Base-by-base conservation (phyloP, 2,797 vertebrate species). In the Loriculus beryllinus region DNA sequence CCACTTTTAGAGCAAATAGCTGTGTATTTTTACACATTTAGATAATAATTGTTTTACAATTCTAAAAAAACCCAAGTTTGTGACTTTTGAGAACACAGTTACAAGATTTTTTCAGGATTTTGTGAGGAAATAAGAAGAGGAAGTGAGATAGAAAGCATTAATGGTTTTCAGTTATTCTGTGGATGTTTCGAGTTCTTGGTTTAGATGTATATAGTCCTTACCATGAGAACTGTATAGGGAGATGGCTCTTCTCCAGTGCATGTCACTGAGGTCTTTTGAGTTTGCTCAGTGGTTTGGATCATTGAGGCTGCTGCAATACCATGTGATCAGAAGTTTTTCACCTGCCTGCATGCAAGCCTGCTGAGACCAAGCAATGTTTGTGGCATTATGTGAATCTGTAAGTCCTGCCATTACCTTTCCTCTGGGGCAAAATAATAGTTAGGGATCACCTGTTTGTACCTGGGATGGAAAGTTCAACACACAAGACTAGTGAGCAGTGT, bases 251-350 rank as follows among this genome's bases (percentile, higher is more conserved):
- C 11, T 42, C 29, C 6, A 26, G 10, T 31, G 16, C 17, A 9
- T 10, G 15, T 48, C 37, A 12, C 35, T 48, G 40, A 23, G 37
- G 14, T 21, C n/a, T 74, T 74, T 54, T n/a, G 5, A 8, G 16
- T 86, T 76, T 54, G 23, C 35, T 45, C 29, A 9, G 11, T n/a
- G 33, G 37, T 14, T 59, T 54, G 51, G n/a, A 10, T 86, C 48
- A 5, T 6, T 17, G 42, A 48, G 56, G 35, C 51, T 83, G 42
- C 47, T 0, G 1, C 3, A 6, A 4, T 60, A 5, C 52, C 5
- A 5, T 3, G 12, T 3, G 9, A 65, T 23, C 45, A 43, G 13
- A 35, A 56, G 33, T 35, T 83, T 90, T 43, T 62, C 77, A 39
- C 29, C 23, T 72, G 77, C 18, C 39, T 78, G 31, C 31, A 9